Conservation (phyloP, 2,888 invertebrate genomes). For the Sturmia bella region DNA sequence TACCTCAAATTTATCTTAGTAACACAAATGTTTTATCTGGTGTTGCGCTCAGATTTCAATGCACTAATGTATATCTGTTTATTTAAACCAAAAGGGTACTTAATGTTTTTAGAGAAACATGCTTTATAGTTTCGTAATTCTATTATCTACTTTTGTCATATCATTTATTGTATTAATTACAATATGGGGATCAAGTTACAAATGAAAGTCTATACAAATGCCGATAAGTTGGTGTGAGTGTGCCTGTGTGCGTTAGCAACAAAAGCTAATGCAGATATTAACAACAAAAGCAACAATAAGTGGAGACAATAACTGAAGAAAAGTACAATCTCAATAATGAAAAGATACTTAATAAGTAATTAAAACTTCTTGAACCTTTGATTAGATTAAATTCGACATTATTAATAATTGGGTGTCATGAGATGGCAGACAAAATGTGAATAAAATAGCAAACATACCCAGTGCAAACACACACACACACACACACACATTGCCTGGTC, state of each 20-base stretch:
- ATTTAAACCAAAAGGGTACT: constrained; percentile 2
- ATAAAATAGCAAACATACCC: constrained; percentile 1
- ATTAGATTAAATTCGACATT: constrained; percentile 59
- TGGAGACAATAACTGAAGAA: constrained; percentile 14
- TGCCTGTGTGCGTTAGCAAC: constrained; percentile 9
- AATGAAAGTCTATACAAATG: background rate
- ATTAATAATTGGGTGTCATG: constrained; percentile 48
- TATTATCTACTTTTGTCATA: constrained; percentile 26
- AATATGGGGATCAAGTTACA: constrained; percentile 21
- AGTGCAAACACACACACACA: background rate
- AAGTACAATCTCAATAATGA: constrained; percentile 50
- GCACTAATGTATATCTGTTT: constrained; percentile 9
- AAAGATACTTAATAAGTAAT: constrained; percentile 61
- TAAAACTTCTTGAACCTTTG: constrained; percentile 60
- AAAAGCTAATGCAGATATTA: background rate
- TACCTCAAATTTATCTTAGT: background rate
- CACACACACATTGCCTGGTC: background rate
- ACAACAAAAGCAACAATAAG: constrained; percentile 21
- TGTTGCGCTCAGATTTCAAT: background rate
- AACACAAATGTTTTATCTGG: background rate
- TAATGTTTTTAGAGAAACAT: constrained; percentile 10
- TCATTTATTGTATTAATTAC: constrained; percentile 36
- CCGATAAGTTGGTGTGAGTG: background rate
- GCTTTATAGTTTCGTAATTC: constrained; percentile 18
- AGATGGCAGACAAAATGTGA: constrained; percentile 2